Percentiles rank a stretch among this genome's conserved stretches.
These are phyloP conservation scores for Festucalex cinctus DNA, from an alignment of 2,113 vertebrate species.

Conservation along the genomic window DNA sequence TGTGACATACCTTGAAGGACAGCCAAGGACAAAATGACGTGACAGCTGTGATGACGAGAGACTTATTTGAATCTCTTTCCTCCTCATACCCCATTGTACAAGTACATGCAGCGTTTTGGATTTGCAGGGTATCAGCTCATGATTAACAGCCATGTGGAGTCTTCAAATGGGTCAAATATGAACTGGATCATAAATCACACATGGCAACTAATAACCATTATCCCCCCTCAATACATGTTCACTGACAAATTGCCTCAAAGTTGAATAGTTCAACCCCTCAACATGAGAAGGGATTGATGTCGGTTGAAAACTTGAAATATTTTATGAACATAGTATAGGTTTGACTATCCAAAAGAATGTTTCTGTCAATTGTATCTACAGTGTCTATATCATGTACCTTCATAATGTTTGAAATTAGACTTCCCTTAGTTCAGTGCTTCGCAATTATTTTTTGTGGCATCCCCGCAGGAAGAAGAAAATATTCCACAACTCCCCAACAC, in stretches of 20 bases:
- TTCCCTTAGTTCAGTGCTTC: background rate
- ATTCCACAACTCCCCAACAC: too few species aligned
- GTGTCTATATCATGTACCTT: background rate
- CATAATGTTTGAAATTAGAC: background rate
- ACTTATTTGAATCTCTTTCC: conserved; percentile 27
- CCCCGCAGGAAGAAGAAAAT: too few species aligned
- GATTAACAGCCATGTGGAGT: conserved; percentile 40
- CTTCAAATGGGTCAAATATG: conserved; percentile 42
- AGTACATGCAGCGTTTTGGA: conserved; percentile 38
- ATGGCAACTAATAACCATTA: conserved; percentile 27
- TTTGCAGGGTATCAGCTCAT: conserved; percentile 34
- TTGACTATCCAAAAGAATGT: background rate
- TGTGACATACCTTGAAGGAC: conserved; percentile 18
- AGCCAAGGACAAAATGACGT: conserved; percentile 4
- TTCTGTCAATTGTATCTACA: background rate
- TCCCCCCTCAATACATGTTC: conserved; percentile 28
- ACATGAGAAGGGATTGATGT: background rate
- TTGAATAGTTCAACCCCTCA: conserved; percentile 1
- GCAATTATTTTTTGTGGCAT: too few species aligned
- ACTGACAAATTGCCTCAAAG: conserved; percentile 16
- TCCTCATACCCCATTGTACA: conserved; percentile 9
- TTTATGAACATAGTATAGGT: background rate
- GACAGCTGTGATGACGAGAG: conserved; percentile 18
- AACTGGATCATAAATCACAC: conserved; percentile 42
- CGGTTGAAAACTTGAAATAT: background rate